Conservation (phyloP, 2,888 invertebrate species). For the Zaprionus obscuricornis region DNA sequence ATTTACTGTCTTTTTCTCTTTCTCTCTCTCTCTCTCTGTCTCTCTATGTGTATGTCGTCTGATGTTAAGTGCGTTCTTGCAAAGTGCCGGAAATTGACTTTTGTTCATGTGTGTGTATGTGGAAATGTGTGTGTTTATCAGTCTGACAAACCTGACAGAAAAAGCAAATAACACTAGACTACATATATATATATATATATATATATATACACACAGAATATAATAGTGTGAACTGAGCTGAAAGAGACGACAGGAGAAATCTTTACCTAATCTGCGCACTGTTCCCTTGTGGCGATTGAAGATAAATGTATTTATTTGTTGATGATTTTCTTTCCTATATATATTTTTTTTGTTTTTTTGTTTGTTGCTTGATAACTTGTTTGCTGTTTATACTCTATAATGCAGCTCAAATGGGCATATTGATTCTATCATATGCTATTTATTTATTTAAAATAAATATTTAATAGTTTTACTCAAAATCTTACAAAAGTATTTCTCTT, state of each 20-base stretch:
- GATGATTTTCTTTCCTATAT: no score
- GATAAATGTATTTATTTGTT: conserved; percentile 49
- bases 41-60: background rate
- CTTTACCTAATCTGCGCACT: conserved; percentile 6
- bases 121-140: conserved; percentile 25
- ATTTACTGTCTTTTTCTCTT: no score
- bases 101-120: conserved; percentile 28
- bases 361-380: conserved; percentile 2
- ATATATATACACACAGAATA: conserved; percentile 6
- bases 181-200: no score
- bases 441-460: no score
- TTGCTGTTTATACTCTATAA: conserved; percentile 2
- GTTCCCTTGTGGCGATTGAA: conserved; percentile 27
- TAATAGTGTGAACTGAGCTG: background rate
- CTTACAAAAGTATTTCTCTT: no score
- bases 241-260: background rate
- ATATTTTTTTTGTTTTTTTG: conserved; percentile 14
- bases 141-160: conserved; percentile 11
- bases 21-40: no score
- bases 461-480: no score
- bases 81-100: conserved; percentile 45
- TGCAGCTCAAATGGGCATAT: background rate
- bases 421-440: no score
- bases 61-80: conserved; percentile 1
- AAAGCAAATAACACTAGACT: conserved; percentile 11